Evolutionary conservation across 2,113 vertebrate genomes (phyloP), one percentile per base, ranked within the genome.

Genomic region (Peromyscus californicus): DNA sequence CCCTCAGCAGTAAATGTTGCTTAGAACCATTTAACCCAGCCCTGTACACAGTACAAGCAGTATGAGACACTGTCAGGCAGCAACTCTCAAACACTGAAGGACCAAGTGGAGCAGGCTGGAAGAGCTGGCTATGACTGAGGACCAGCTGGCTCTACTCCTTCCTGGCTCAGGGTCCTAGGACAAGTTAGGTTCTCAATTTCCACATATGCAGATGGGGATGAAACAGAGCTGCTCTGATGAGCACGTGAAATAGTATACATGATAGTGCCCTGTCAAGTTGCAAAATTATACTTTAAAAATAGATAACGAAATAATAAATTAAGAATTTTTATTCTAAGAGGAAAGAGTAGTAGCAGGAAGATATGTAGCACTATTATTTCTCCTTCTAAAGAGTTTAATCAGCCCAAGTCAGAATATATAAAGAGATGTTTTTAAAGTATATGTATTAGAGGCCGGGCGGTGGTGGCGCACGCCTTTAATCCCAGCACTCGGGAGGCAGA

Each of bases 271-370:
- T 11, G 19, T 31, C 11, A 65, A 82, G 70, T 6, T 6, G 39
- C 63, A 79, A 59, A 61, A 69, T 89, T 67, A 57, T 54, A 48
- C 29, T 59, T 92, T 59, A 65, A 94, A 95, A 96, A 92, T 61
- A 90, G 88, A 85, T 33, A 76, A 76, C 7, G 45, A 93, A n/a
- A 69, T 84, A 78, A 86, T 19, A 61, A 95, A n/a, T 69, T 90
- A 87, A 85, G 29, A 80, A 75, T 26, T n/a, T 8, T 21, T 36
- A 51, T 31, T 72, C 42, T 83, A 63, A 3, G 13, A 31, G 24
- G 59, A 84, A 83, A 54, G 80, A 79, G n/a, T 15, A 69, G 65
- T 2, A 31, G 42, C 33, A 19, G 39, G 42, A 33, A 93, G 74
- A 82, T n/a, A 42, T 42, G 26, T 84, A 48, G 12, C 36, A 45